A percentile compares a stretch with the other conserved stretches of the same genome.
Conservation (phyloP, 2,113 vertebrate species). For the Microcebus lehilahytsara region DNA sequence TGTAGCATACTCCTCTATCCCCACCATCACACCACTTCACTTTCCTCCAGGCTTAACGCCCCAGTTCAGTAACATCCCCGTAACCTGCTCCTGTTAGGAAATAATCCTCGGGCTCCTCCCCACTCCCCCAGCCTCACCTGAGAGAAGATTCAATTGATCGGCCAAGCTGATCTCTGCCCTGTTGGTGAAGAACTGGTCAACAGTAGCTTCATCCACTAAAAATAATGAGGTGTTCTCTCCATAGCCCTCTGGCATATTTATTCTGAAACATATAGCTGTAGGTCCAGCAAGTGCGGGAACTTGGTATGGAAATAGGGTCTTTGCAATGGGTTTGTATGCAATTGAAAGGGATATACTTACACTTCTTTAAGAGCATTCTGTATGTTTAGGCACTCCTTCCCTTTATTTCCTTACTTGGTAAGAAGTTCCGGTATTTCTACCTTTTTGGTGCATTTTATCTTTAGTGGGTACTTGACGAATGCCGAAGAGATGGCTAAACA, state of each 20-base stretch:
- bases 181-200: not conserved
- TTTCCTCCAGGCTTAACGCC: not conserved
- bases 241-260: not conserved
- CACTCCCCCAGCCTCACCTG: not conserved
- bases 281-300: not conserved
- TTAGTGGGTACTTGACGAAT: conserved; percentile 7
- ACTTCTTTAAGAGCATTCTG: not conserved
- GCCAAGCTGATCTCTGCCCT: not conserved
- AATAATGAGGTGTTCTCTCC: not conserved
- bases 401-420: not conserved
- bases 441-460: not conserved
- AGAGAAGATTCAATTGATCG: not conserved
- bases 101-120: not conserved
- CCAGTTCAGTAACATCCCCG: not conserved
- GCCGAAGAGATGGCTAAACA: not conserved
- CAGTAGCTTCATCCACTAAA: not conserved
- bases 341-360: not conserved
- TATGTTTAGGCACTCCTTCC: not conserved
- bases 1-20: not conserved
- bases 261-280: not conserved
- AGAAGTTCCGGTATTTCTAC: not conserved
- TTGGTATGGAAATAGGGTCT: not conserved
- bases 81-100: not conserved
- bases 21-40: not conserved
- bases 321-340: not conserved